These are phyloP conservation scores for Odontophorus gujanensis DNA, from an alignment of 2,113 vertebrate genomes.

Conservation along the genomic window DNA sequence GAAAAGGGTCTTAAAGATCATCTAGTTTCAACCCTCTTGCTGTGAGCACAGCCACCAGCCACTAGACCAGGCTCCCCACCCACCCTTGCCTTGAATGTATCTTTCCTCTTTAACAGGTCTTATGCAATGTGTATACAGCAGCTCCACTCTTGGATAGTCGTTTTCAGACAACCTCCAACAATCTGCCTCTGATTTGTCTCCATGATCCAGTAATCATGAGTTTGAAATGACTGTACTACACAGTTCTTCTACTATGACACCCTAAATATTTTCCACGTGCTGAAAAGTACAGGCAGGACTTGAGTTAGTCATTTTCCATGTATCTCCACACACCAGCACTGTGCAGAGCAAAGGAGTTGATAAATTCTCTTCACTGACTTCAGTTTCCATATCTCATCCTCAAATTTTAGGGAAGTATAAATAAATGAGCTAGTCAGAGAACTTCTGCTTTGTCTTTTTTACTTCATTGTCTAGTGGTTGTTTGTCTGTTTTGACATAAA, in stretches of 20 bases:
- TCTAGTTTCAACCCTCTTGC: too few relatives aligned
- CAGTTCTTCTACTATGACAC: background rate
- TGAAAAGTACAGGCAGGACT: background rate
- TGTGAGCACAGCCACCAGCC: too few relatives aligned
- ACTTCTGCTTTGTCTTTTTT: accelerated
- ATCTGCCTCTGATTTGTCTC: background rate
- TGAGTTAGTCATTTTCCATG: background rate
- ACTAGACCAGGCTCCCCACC: too few relatives aligned
- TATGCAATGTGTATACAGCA: background rate
- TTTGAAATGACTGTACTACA: background rate
- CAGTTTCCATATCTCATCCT: background rate
- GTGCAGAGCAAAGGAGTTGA: background rate
- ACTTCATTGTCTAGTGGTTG: background rate
- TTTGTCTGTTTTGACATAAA: background rate
- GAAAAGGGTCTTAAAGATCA: too few relatives aligned
- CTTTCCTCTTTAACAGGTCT: background rate
- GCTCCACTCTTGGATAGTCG: accelerated
- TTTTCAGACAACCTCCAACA: background rate
- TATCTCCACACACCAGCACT: background rate
- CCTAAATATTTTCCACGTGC: background rate
- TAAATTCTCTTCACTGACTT: background rate
- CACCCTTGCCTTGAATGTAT: background rate
- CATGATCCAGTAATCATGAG: background rate
- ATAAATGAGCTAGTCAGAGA: background rate
- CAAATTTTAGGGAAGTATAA: background rate